Conservation (phyloP, 2,113 vertebrate genomes). For the Oreochromis tanganicae region DNA sequence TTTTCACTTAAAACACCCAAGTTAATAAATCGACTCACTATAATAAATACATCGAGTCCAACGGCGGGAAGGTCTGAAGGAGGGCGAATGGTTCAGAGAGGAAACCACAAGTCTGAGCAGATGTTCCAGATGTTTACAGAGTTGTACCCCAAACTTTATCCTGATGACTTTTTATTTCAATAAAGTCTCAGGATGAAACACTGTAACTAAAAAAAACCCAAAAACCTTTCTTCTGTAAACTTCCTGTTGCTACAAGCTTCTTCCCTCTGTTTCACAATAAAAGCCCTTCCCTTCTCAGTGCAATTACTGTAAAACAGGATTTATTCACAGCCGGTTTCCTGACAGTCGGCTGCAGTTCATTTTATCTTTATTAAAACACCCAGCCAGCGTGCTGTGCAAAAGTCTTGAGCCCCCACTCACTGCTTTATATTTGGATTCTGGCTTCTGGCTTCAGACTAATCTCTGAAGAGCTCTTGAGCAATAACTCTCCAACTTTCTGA, state of each 20-base stretch:
- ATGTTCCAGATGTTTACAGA: background rate
- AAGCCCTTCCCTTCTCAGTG: background rate
- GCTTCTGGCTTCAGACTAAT: too few species aligned
- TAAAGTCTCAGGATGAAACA: background rate
- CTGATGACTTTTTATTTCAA: background rate
- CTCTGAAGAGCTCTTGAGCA: too few species aligned
- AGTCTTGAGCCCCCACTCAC: too few species aligned
- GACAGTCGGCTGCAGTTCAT: too few species aligned
- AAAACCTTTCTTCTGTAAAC: background rate
- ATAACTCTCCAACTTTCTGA: too few species aligned
- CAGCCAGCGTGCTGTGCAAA: background rate
- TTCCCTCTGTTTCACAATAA: constrained; percentile 16
- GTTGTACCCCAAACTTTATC: background rate
- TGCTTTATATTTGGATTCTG: too few species aligned
- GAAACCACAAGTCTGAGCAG: background rate
- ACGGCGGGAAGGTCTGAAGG: background rate
- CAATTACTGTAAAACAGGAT: background rate
- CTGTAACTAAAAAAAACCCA: background rate
- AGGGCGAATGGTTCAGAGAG: background rate
- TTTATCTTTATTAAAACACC: background rate
- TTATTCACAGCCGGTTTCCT: background rate
- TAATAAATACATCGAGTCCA: background rate
- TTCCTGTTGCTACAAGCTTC: background rate
- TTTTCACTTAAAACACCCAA: background rate
- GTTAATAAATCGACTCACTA: background rate